These are phyloP conservation scores for Phycodurus eques DNA, from an alignment of 2,113 vertebrate species.

Conservation along the genomic window DNA sequence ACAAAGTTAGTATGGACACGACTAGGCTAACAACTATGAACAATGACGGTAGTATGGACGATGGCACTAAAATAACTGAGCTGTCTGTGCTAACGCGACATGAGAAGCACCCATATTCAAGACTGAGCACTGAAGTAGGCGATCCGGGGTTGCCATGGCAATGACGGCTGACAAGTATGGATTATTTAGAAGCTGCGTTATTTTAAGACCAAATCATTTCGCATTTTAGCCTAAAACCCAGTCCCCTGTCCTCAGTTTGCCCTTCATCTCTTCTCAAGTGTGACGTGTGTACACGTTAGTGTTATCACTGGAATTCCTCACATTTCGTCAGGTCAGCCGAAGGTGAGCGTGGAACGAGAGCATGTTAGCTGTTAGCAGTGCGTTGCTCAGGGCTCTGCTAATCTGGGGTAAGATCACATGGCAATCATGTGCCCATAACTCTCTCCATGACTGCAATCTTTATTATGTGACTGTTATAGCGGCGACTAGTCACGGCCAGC, in stretches of 20 bases:
- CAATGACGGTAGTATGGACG: no score
- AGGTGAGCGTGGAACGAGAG: background rate
- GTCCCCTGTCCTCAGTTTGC: background rate
- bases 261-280: background rate
- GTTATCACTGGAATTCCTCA: background rate
- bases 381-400: background rate
- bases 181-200: background rate
- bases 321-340: background rate
- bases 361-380: background rate
- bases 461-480: no score
- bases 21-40: no score
- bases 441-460: background rate
- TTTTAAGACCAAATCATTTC: background rate
- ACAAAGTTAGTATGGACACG: no score
- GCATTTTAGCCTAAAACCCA: background rate
- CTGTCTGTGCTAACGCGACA: no score
- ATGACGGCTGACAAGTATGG: background rate
- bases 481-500: background rate
- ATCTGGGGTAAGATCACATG: background rate
- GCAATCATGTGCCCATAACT: constrained; percentile 1
- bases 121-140: background rate
- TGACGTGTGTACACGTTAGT: background rate
- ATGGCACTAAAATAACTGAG: no score
- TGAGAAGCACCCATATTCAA: no score
- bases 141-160: background rate